Evolutionary conservation across 2,113 vertebrate genomes (phyloP), one percentile per base, ranked within the genome.

Genomic region (Antigone vipio): DNA sequence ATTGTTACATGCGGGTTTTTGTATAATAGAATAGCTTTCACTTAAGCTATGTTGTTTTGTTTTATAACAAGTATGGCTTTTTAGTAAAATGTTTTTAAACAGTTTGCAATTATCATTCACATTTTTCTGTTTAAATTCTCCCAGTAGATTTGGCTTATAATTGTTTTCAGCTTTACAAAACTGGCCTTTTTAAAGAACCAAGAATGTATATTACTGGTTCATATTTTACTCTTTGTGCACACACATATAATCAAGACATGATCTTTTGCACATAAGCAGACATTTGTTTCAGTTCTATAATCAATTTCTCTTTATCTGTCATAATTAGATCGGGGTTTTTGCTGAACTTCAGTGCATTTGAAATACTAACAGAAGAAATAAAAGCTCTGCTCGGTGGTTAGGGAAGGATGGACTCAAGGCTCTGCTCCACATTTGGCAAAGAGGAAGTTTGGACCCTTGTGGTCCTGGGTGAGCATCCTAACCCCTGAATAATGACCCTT

Each of bases 111-210:
- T 95, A 92, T 91, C 62, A 87, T 85, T 93, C 89, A 92, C 80
- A 75, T 95, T 96, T 96, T 93, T 93, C 84, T 91, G 40, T 76
- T 95, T 96, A 96, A 92, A 82, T 91, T 93, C 74, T 96, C 92
- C 88, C 89, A 85, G 63, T 68, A 91, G 94, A 91, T 92, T 88
- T 91, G 59, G n/a, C 53, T 95, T 93, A 69, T 93, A 97, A 95
- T 95, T 93, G 86, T 89, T 97, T 95, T 93, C 89, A 97, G 89
- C 62, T 96, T 97, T 95, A 86, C 62, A 53, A 85, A 87, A 78
- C 58, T 85, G 53, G 22, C 24, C 73, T 72, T 85, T 79, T 58
- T 76, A 64, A 91, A 92, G 62, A 86, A 93, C 26, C 20, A 76
- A 85, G 45, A 91, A 86, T 66, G 30, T 42, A 27, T 67, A 81